Base-by-base conservation (phyloP, 2,113 vertebrate genomes). In the Sinosuthora webbiana region DNA sequence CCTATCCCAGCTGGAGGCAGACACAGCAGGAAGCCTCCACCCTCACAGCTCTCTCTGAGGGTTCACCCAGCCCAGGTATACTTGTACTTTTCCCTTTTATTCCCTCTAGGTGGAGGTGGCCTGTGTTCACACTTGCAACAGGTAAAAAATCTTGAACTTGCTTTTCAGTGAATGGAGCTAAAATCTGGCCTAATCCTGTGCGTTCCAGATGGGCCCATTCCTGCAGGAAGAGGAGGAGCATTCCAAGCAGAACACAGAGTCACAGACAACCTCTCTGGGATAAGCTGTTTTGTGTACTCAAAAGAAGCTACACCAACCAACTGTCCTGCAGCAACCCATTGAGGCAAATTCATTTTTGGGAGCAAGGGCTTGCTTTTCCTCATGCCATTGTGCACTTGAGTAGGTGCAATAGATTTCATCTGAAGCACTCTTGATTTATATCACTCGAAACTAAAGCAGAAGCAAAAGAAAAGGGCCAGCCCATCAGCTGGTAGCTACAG, bases 1-100 rank as follows among this genome's bases (percentile, higher is more conserved):
- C 22, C n/a, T 2, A 0, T 44, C 14, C 23, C 52, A 62, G 53
- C 15, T 6, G 10, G 41, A 56, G 11, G 56, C 39, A 33, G 69
- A 7, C 49, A 65, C 10, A 33, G 68, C 8, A 65, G 68, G 45
- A 52, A 90, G 15, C 22, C 45, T 69, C 2, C 2, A 23, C 13
- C 31, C 31, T 42, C 56, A 31, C 2, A 3, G 37, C 28, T 69
- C 0, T 0, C 2, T 1, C 44, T 47, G 63, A 39, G 30, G 7
- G 0, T 41, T 63, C 41, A 50, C 49, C 50, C 41, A 47, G 35
- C 55, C 64, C 18, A 25, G 9, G 9, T 20, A 7, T 42, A 10
- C 21, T 62, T 21, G 21, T 50, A 27, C 35, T 59, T 50, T 53
- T 39, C 21, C 45, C 19, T 13, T 64, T 76, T 30, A 8, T 63